These are phyloP conservation scores for Leptinotarsa peninsularis DNA, from an alignment of 2,888 invertebrate species.

Conservation along the genomic window DNA sequence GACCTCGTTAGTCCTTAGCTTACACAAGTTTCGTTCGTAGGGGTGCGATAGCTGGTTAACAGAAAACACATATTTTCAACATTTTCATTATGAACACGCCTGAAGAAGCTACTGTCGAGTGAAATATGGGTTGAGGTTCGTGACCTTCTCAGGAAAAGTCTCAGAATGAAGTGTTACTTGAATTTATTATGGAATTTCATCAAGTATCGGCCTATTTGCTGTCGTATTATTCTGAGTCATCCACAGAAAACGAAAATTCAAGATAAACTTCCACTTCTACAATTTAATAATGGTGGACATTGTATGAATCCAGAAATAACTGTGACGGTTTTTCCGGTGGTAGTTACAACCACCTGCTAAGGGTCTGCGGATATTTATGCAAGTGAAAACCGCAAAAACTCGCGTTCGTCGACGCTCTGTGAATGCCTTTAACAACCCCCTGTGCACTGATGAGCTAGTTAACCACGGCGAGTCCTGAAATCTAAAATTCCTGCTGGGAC, in stretches of 20 bases:
- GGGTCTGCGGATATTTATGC: background rate
- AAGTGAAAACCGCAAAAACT: conserved; percentile 7
- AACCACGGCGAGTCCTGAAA: background rate
- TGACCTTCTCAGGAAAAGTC: no score
- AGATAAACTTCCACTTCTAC: background rate
- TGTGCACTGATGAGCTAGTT: background rate
- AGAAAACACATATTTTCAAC: no score
- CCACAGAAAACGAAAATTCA: background rate
- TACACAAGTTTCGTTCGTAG: no score
- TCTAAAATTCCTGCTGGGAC: conserved; percentile 2
- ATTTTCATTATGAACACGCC: no score
- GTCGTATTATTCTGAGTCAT: no score
- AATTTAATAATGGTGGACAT: background rate
- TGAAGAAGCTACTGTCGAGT: no score
- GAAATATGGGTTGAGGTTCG: no score
- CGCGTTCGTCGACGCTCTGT: background rate
- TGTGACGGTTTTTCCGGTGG: background rate
- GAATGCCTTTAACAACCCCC: background rate
- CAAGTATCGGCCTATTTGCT: no score
- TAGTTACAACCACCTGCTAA: conserved; percentile 8
- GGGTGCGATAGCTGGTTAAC: no score
- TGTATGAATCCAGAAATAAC: background rate
- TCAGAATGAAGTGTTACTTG: no score
- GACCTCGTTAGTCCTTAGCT: no score
- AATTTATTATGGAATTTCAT: no score